These are phyloP conservation scores for Megalonaias nervosa DNA, from an alignment of 1,140 invertebrate species.

Conservation along the genomic window DNA sequence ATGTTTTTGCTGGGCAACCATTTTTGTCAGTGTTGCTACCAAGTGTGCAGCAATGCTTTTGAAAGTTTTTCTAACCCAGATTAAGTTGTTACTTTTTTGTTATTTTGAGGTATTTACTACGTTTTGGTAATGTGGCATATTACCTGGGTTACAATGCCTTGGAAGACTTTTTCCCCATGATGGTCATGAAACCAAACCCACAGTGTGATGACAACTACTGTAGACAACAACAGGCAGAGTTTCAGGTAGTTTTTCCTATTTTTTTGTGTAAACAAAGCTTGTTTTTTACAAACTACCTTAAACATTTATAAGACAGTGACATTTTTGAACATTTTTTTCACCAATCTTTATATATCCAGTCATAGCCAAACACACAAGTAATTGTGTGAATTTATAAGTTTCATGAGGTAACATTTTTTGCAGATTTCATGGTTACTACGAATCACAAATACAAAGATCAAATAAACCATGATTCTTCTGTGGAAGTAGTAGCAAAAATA, in stretches of 20 bases:
- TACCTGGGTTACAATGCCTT: conserved; percentile 99
- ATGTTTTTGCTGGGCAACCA: too few relatives aligned
- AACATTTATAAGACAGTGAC: not conserved
- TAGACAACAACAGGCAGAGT: conserved; percentile 82
- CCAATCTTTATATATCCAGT: too few relatives aligned
- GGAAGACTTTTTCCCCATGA: conserved; percentile 96
- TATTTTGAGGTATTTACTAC: conserved; percentile 82
- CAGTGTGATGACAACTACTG: conserved; percentile 92
- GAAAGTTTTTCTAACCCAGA: too few relatives aligned
- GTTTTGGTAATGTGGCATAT: conserved; percentile 90
- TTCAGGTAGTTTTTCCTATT: conserved; percentile 48
- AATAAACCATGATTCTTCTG: too few relatives aligned
- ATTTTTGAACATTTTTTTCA: not conserved
- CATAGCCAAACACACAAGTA: not conserved
- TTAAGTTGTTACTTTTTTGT: conserved; percentile 6
- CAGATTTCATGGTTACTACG: not conserved
- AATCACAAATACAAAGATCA: too few relatives aligned
- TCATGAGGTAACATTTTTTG: not conserved
- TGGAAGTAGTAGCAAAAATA: too few relatives aligned
- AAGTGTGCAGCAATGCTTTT: too few relatives aligned
- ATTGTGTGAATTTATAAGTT: not conserved
- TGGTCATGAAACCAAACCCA: conserved; percentile 93
- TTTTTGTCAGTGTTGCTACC: too few relatives aligned
- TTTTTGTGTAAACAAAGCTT: not conserved
- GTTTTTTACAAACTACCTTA: not conserved